Evolutionary conservation across 2,888 invertebrate genomes (phyloP).

Genomic region (Thalpophila matura): DNA sequence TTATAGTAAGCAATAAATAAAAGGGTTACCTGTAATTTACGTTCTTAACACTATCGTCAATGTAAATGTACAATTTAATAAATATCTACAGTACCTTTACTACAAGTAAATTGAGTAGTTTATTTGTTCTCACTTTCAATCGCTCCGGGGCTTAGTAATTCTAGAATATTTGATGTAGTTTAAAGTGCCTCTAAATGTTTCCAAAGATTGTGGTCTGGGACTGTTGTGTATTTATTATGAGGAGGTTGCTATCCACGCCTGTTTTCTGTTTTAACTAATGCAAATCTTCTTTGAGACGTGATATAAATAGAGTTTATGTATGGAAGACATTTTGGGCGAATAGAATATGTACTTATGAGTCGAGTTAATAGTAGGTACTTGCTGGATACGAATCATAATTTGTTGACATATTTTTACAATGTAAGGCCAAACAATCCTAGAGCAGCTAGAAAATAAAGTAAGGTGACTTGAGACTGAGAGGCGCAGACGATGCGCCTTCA

Average conservation of each 20-base stretch:
- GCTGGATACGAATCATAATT: too few species aligned
- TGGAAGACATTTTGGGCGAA: background rate
- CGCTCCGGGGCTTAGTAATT: conserved; percentile 57
- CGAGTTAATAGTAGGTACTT: too few species aligned
- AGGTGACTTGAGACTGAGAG: too few species aligned
- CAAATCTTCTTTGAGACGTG: conserved; percentile 30
- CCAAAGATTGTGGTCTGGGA: conserved; percentile 70
- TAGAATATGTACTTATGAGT: too few species aligned
- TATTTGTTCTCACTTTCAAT: conserved; percentile 53
- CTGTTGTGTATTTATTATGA: conserved; percentile 72
- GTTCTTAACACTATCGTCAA: conserved; percentile 23
- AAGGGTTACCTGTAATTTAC: conserved; percentile 50
- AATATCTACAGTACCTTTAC: conserved; percentile 40
- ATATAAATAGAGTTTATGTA: conserved; percentile 13
- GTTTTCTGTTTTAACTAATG: conserved; percentile 35
- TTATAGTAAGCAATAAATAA: conserved; percentile 51
- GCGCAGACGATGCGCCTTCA: too few species aligned
- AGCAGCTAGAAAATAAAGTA: too few species aligned
- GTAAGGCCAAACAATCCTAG: too few species aligned
- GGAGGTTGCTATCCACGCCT: conserved; percentile 57
- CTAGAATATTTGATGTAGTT: conserved; percentile 70
- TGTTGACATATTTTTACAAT: too few species aligned
- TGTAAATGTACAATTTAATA: conserved; percentile 42
- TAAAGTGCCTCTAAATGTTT: conserved; percentile 72
- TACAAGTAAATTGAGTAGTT: conserved; percentile 45